Evolutionary conservation across 2,888 invertebrate species (phyloP), one percentile per base, ranked within the genome.

Genomic region (Andrena bucephala): DNA sequence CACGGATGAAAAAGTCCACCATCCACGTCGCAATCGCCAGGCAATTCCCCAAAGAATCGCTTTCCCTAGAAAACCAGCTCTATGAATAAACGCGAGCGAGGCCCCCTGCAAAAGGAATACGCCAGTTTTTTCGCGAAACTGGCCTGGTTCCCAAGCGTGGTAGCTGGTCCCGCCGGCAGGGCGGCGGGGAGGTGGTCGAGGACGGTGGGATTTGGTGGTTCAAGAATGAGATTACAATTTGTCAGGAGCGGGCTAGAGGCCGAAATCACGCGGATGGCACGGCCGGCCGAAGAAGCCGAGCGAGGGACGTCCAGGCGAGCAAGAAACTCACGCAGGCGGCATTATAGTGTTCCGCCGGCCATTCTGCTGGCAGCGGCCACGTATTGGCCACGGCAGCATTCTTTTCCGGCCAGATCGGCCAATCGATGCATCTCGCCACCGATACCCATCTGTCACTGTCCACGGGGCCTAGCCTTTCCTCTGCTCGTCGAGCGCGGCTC

Each of bases 401-500:
- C 94, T 94, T 94, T 94, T 94, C 93, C 93, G 92, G 92, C 90
- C 91, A 92, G 92, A 93, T 91, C 93, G 91, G 92, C 94, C 94
- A 94, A 94, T 94, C 94, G 94, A 94, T 94, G 94, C 93, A 94
- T 94, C 94, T 94, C 92, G 87, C 90, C 87, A 90, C 91, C 94
- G 94, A 94, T 94, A 92, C 92, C 91, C 94, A 94, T 94, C 94
- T 94, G 94, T 94, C 94, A 94, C 92, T 94, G 94, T 94, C 94
- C 89, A 78, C 87, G 59, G 77, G 67, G 74, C 74, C 83, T 75
- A 78, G 81, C 83, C 89, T 82, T 87, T 83, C 65, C 86, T 87
- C 83, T 73, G 71, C 68, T 70, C 60, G 77, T 48, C 62, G 70
- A 20, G 29, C 79, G 65, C 29, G 66, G 50, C 48, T 31, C 66